Evolutionary conservation across 2,113 vertebrate genomes (phyloP).

Genomic region (Vicugna pacos): DNA sequence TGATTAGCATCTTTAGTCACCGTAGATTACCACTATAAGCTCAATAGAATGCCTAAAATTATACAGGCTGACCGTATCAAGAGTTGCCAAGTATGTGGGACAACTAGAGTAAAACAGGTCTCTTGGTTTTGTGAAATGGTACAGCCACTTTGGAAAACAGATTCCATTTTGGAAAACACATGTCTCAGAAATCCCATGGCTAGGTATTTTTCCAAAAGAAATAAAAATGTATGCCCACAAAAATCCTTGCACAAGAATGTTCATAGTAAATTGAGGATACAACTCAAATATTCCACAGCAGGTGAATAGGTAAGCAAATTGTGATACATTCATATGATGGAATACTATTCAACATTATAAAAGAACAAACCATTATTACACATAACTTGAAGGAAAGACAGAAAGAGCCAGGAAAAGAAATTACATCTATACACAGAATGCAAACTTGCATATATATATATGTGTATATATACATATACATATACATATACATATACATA

Average conservation of each 20-base stretch:
- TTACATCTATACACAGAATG: not conserved
- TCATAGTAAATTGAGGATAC: not conserved
- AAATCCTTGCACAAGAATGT: not conserved
- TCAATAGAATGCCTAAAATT: not conserved
- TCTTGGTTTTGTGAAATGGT: not conserved
- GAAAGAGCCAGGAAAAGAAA: not conserved
- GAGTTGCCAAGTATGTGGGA: not conserved
- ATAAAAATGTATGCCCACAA: not conserved
- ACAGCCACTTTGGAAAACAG: not conserved
- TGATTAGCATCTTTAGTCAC: not conserved
- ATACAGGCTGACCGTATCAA: not conserved
- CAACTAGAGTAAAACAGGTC: not conserved
- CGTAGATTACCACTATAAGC: not conserved
- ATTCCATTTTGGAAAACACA: not conserved
- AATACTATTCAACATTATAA: not conserved
- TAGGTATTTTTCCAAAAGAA: not conserved
- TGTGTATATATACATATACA: not conserved
- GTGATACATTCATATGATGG: not conserved
- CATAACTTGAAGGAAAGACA: not conserved
- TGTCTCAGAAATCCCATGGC: not conserved
- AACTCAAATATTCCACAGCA: not conserved
- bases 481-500: not conserved
- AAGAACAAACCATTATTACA: not conserved
- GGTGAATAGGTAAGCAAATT: not conserved
- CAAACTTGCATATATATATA: not conserved